These are phyloP conservation scores for Lutraria lutraria DNA, from an alignment of 2,888 invertebrate species.

Conservation along the genomic window DNA sequence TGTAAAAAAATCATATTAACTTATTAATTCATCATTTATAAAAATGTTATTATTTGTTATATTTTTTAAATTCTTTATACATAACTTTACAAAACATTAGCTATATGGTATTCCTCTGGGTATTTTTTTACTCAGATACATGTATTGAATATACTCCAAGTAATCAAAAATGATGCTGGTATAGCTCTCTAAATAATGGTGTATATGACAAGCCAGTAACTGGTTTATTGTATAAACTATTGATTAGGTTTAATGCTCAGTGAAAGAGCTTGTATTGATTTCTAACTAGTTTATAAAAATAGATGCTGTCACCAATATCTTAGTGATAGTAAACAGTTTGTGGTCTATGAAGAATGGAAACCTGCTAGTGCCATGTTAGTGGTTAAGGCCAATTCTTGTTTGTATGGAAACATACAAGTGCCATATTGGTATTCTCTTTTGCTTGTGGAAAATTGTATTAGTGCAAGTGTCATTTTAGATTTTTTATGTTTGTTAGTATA, in stretches of 20 bases:
- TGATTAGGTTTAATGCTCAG: conserved; percentile 29
- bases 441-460: too few species aligned
- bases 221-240: conserved; percentile 4
- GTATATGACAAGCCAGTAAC: conserved; percentile 15
- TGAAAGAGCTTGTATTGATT: conserved; percentile 59
- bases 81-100: too few species aligned
- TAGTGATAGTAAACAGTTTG: neutral
- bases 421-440: too few species aligned
- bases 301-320: conserved; percentile 49
- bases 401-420: too few species aligned
- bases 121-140: neutral
- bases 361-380: neutral
- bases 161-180: neutral
- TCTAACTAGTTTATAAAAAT: conserved; percentile 52
- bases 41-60: too few species aligned
- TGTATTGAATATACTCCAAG: conserved; percentile 17
- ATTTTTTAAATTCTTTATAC: too few species aligned
- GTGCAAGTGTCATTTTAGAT: too few species aligned
- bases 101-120: too few species aligned
- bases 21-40: too few species aligned
- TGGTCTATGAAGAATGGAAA: neutral
- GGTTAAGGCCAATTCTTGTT: too few species aligned
- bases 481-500: too few species aligned
- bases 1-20: too few species aligned
- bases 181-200: neutral